Percentiles rank a stretch among this genome's conserved stretches.
phyloP scores from a whole-genome alignment of 2,113 vertebrate genomes.

The Pyrgilauda ruficollis region DNA sequence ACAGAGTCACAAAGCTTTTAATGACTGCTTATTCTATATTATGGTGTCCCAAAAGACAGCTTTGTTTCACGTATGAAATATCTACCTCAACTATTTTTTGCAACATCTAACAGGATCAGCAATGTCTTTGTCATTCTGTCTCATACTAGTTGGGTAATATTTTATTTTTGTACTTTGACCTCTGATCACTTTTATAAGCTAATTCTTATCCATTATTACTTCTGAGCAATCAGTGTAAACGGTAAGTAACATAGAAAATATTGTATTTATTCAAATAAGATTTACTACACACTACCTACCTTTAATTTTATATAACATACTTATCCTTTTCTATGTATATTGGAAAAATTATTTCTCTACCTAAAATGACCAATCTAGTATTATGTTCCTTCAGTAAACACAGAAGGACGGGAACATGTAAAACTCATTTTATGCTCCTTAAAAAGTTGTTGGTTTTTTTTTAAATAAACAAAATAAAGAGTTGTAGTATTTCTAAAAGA shows the following conservation, averaged over 20 bases:
- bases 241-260: not conserved
- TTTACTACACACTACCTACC: not conserved
- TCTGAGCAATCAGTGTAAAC: not conserved
- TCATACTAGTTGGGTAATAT: not conserved
- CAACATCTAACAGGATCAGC: not conserved
- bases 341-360: not conserved
- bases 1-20: not conserved
- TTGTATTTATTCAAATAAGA: not conserved
- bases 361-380: not conserved
- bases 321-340: not conserved
- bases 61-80: not conserved
- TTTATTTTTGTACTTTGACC: not conserved
- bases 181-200: not conserved
- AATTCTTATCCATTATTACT: not conserved
- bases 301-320: not conserved
- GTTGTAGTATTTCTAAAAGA: not conserved
- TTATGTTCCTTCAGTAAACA: not conserved
- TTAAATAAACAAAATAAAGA: not conserved
- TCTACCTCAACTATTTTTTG: not conserved
- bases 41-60: not conserved
- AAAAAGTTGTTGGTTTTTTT: fast-evolving
- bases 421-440: fast-evolving
- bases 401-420: fast-evolving
- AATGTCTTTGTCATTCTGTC: not conserved
- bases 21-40: constrained; percentile 2